Conservation (phyloP, 2,888 invertebrate species). For the Yponomeuta plumbellus region DNA sequence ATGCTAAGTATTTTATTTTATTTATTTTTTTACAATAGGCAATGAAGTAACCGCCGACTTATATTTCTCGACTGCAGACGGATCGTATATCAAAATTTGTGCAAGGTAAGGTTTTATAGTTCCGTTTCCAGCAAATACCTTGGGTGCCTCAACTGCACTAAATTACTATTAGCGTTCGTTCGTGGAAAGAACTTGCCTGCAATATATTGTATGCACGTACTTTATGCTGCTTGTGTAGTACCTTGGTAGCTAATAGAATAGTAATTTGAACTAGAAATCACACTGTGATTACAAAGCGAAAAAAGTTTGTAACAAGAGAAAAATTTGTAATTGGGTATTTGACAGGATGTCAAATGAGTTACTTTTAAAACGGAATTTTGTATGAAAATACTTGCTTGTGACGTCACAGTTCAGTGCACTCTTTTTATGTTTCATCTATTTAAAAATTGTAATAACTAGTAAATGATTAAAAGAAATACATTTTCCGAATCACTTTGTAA, state of each 20-base stretch:
- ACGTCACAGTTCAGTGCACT: too few species aligned
- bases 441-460: too few species aligned
- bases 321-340: too few species aligned
- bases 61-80: conserved; percentile 26
- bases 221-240: neutral
- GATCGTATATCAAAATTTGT: conserved; percentile 35
- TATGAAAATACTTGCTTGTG: too few species aligned
- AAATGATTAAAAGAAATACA: too few species aligned
- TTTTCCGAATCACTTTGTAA: too few species aligned
- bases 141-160: conserved; percentile 16
- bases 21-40: too few species aligned
- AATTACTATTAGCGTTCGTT: conserved; percentile 22
- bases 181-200: conserved; percentile 15
- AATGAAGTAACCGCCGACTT: conserved; percentile 25
- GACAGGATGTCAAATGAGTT: too few species aligned
- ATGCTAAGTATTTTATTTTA: too few species aligned
- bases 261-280: neutral
- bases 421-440: too few species aligned
- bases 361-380: too few species aligned
- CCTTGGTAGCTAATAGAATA: neutral
- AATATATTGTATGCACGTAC: neutral
- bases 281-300: neutral
- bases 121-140: conserved; percentile 7
- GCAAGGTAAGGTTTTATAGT: conserved; percentile 22
- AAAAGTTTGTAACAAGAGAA: neutral